These are phyloP conservation scores for Crotalus helleri DNA, from an alignment of 2,113 vertebrate species.

Conservation along the genomic window DNA sequence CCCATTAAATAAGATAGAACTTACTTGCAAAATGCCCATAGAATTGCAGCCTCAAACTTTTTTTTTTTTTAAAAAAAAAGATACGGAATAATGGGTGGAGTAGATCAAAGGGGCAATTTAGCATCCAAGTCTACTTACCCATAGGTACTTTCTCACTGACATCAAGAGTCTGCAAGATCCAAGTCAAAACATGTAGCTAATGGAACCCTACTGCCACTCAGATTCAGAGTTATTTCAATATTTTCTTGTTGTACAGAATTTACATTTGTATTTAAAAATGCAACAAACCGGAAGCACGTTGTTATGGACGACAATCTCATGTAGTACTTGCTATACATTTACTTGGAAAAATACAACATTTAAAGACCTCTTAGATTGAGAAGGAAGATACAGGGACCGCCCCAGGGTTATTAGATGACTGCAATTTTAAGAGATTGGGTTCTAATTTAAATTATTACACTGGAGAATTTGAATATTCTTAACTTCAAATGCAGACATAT, in stretches of 20 bases:
- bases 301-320: not conserved
- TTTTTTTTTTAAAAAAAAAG: not conserved
- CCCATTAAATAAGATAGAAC: not conserved
- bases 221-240: not conserved
- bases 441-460: not conserved
- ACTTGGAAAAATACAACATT: not conserved
- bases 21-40: not conserved
- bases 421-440: not conserved
- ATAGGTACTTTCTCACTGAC: not conserved
- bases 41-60: not conserved
- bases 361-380: not conserved
- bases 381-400: not conserved
- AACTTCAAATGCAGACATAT: not conserved
- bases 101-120: conserved; percentile 14
- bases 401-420: not conserved
- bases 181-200: conserved; percentile 12
- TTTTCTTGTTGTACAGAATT: not conserved
- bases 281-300: not conserved
- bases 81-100: conserved; percentile 1
- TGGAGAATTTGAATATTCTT: not conserved
- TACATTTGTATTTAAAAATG: not conserved
- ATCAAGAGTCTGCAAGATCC: not conserved
- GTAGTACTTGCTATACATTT: not conserved
- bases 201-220: not conserved
- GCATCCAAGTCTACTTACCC: not conserved